Conservation (phyloP, 2,888 invertebrate species). For the Liopterus haemorrhoidalis region DNA sequence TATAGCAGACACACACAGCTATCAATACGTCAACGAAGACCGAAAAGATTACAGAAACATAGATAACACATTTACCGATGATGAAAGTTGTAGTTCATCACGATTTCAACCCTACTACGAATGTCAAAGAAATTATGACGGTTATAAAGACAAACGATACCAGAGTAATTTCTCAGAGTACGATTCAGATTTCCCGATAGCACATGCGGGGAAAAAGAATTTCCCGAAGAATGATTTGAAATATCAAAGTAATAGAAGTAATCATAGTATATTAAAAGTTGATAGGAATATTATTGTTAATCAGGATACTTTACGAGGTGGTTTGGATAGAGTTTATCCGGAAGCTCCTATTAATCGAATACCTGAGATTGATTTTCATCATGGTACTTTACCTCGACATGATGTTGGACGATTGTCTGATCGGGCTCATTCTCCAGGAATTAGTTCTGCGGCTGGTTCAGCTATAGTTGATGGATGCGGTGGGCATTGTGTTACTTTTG, state of each 20-base stretch:
- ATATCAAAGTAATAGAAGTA: slow-evolving; percentile 12
- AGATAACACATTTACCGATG: slow-evolving; percentile 11
- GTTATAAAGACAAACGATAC: slow-evolving; percentile 1
- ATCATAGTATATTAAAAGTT: too few species aligned
- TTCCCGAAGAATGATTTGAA: slow-evolving; percentile 15
- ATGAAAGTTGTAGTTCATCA: too few species aligned
- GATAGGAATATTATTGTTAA: slow-evolving; percentile 13
- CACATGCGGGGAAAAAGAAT: slow-evolving; percentile 10
- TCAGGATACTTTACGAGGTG: slow-evolving; percentile 9
- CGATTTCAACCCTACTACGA: too few species aligned
- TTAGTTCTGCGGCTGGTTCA: slow-evolving; percentile 45
- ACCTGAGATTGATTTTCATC: slow-evolving; percentile 12
- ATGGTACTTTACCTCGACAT: slow-evolving; percentile 8
- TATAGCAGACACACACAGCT: slow-evolving; percentile 19
- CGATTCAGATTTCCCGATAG: slow-evolving; percentile 17
- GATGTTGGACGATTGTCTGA: slow-evolving; percentile 33
- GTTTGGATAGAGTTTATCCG: slow-evolving; percentile 16
- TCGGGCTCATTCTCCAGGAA: slow-evolving; percentile 42
- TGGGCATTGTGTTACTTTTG: slow-evolving; percentile 63
- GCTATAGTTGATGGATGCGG: slow-evolving; percentile 62
- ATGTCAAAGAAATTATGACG: slow-evolving; percentile 12
- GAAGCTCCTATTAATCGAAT: slow-evolving; percentile 16
- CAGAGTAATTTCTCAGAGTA: slow-evolving; percentile 11
- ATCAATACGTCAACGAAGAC: slow-evolving; percentile 19
- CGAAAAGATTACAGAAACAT: slow-evolving; percentile 12